phyloP scores from a whole-genome alignment of 2,797 vertebrate genomes.

The Anableps anableps region DNA sequence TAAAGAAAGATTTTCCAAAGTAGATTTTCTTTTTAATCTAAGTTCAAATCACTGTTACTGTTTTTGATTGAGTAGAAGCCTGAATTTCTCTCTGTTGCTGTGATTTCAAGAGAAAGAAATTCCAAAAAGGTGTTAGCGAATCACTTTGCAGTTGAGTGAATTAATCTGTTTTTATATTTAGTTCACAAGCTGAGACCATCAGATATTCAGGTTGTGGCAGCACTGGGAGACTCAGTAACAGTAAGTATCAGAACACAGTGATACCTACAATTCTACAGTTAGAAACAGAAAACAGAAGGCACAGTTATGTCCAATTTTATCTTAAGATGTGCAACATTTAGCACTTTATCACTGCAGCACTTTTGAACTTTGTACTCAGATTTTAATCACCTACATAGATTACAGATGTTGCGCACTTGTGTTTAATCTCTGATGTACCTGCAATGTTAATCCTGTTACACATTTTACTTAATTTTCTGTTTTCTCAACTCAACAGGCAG shows the following conservation, averaged over 20 bases:
- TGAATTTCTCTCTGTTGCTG: background rate
- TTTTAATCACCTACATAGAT: background rate
- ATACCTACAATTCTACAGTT: background rate
- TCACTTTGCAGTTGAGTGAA: background rate
- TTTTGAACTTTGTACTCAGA: background rate
- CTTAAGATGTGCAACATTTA: conserved; percentile 35
- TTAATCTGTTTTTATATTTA: conserved; percentile 22
- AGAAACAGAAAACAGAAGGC: background rate
- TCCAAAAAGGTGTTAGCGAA: background rate
- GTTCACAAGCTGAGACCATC: conserved; percentile 86
- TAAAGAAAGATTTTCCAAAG: background rate
- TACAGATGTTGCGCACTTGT: background rate
- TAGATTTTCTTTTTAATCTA: background rate
- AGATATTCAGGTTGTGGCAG: conserved; percentile 88
- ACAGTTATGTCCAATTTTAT: background rate
- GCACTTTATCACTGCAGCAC: background rate
- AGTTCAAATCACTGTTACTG: background rate
- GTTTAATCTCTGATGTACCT: background rate
- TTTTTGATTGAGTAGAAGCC: background rate
- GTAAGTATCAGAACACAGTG: conserved; percentile 43
- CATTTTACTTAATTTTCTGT: background rate
- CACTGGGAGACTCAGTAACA: conserved; percentile 80
- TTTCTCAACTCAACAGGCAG: conserved; percentile 75
- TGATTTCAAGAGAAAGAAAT: background rate
- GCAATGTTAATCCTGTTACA: background rate